Conservation (phyloP, 2,113 vertebrate species). For the Podarcis cretensis region DNA sequence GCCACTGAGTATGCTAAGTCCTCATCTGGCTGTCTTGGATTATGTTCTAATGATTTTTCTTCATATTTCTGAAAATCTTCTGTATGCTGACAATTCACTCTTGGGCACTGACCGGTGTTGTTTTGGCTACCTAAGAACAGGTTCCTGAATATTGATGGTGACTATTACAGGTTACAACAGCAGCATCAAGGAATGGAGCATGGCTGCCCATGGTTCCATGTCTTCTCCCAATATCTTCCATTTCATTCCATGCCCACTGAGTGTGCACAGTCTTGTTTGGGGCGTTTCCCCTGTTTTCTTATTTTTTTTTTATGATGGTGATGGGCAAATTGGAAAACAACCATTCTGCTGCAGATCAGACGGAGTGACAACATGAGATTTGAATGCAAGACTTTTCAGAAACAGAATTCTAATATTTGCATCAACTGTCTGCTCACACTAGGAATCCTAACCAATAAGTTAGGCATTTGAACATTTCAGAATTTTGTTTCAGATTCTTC, state of each 20-base stretch:
- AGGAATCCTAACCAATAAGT: neutral
- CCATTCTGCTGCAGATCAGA: neutral
- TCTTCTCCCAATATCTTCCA: neutral
- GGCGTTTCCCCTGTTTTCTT: neutral
- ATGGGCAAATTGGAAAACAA: neutral
- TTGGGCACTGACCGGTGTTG: too few relatives aligned
- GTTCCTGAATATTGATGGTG: too few relatives aligned
- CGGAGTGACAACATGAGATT: neutral
- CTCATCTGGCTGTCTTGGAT: too few relatives aligned
- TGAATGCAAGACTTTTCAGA: neutral
- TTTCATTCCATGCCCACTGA: neutral
- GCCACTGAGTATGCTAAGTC: too few relatives aligned
- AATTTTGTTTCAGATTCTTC: neutral
- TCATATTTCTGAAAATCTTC: too few relatives aligned
- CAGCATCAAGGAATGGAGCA: neutral
- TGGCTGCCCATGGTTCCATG: neutral
- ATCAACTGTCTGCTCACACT: neutral
- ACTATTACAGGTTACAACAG: too few relatives aligned
- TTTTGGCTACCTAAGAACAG: too few relatives aligned
- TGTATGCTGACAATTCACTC: too few relatives aligned
- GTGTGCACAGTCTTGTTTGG: neutral
- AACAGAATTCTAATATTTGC: neutral
- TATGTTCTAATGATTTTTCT: too few relatives aligned
- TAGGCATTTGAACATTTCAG: too few relatives aligned
- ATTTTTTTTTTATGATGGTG: too few relatives aligned